Evolutionary conservation across 1,140 invertebrate species (phyloP), one percentile per base, ranked within the genome.

Genomic region (Eriosoma lanigerum): DNA sequence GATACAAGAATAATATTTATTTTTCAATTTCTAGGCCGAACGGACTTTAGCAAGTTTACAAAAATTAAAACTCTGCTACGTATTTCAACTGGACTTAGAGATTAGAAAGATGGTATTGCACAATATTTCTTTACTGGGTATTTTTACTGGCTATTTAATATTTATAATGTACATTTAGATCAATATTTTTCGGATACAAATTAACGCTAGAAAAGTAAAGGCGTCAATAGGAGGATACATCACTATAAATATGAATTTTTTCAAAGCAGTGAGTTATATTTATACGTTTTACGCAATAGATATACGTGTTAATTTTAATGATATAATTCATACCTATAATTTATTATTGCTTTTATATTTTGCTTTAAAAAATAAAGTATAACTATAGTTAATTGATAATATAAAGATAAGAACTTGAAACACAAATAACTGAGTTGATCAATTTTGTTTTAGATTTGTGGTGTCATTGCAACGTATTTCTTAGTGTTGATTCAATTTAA

Each of bases 71-170:
- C 32, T 66, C 8, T 26, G 17, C 5, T 9, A 38, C 19, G 29
- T 8, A 66, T 66, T 26, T 17, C 26, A 66, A 17, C 15, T 66
- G 62, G 62, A 66, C 29, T 66, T 66, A 26, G 29, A 66, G 10
- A 15, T 66, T 66, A 66, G 32, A 66, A 66, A 66, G 32, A 66
- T 26, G 32, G 62, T 66, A 32, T 19, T 10, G 29, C 19, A n/a
- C 19, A 66, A 38, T n/a, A 8, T 38, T 29, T 32, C 15, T 2
- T 64, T 38, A 38, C 19, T 38, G 3, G 32, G 17, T 26, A 3
- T 26, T 0, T n/a, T 12, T 38, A 38, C 9, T n/a, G 24, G 3
- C 4, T 29, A n/a, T 15, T 66, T 8, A 66, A 15, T 9, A 38
- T 32, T 32, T 66, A 19, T 64, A 64, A 26, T 19, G 8, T 19